A percentile compares a stretch with the other conserved stretches of the same genome.
These are phyloP conservation scores for Drosophila peninsularis DNA, from an alignment of 2,888 invertebrate species.

Conservation along the genomic window DNA sequence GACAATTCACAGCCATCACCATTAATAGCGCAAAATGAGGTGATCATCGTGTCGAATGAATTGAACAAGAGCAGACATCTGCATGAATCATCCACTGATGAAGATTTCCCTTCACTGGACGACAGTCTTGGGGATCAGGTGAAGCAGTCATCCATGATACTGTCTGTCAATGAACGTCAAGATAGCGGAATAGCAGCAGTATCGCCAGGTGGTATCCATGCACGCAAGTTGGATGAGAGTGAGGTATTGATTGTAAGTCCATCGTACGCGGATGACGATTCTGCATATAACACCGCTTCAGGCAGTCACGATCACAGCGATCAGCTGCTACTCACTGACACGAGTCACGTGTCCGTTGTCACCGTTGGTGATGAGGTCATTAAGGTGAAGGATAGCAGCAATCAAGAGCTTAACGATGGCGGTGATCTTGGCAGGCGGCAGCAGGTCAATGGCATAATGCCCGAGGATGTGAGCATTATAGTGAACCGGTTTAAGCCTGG, in stretches of 20 bases:
- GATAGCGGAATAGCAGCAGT: constrained; percentile 17
- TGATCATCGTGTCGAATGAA: constrained; percentile 92
- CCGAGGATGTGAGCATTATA: constrained; percentile 84
- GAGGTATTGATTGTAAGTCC: constrained; percentile 93
- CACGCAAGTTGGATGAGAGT: constrained; percentile 92
- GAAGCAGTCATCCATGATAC: constrained; percentile 83
- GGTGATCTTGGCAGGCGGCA: constrained; percentile 38
- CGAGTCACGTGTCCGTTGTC: constrained; percentile 96
- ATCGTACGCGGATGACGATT: constrained; percentile 88
- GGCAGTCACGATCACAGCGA: constrained; percentile 78
- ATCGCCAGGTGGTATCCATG: constrained; percentile 71
- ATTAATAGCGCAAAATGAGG: constrained; percentile 86
- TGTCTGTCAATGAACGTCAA: constrained; percentile 73
- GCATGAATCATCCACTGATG: constrained; percentile 90
- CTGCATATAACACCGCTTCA: constrained; percentile 86
- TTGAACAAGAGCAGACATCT: constrained; percentile 87
- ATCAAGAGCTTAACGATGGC: constrained; percentile 55
- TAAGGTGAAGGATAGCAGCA: constrained; percentile 90
- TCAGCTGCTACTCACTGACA: constrained; percentile 86
- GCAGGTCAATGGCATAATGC: constrained; percentile 85
- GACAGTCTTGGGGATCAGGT: constrained; percentile 88
- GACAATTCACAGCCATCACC: constrained; percentile 85
- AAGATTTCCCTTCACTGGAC: constrained; percentile 91
- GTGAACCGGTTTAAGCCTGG: constrained; percentile 82
- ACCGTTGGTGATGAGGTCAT: constrained; percentile 92